Evolutionary conservation across 2,797 vertebrate genomes (phyloP), one percentile per base, ranked within the genome.

Genomic region (Xiphorhynchus erythropygius): DNA sequence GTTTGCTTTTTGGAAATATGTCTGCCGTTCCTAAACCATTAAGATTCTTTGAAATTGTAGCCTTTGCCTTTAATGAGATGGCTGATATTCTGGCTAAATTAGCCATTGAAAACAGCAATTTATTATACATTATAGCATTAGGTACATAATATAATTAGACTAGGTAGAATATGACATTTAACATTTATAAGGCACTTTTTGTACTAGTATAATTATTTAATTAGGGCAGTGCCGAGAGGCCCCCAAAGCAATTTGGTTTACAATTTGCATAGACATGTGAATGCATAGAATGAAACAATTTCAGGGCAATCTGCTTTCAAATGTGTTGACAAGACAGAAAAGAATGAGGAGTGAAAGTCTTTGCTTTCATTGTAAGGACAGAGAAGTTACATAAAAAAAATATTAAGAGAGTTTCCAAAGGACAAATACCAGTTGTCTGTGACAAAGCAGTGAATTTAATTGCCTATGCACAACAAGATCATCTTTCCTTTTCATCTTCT

Each of bases 151-250:
- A 55, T 87, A 89, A 83, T 70, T 71, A 87, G 49, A 86, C 84
- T 68, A 87, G 65, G 68, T 88, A 69, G 55, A 93, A 60, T 76
- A 75, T 52, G 32, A 63, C 17, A 84, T 88, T 84, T 90, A 94
- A 86, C 84, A 76, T 94, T 86, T 84, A 82, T 81, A 90, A 82
- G 33, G 24, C 12, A 79, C 11, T 82, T 93, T 87, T 84, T 87
- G 28, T 73, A 18, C 44, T 60, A 76, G 18, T 84, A 30, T 69
- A 84, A 76, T 91, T 91, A 84, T 84, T 96, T 93, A 84, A 95
- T 94, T 82, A 67, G 8, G 23, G 8, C 17, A 82, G 33, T 56
- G 59, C 16, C 84, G 49, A 70, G 52, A 84, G 37, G 2, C 3
- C 13, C n/a, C 32, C 10, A 93, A 68, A 87, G 49, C 32, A 75